Percentiles rank a stretch among this genome's conserved stretches.
Evolutionary conservation across 2,888 invertebrate species (phyloP).

Genomic region (Drosophila stalkeri): DNA sequence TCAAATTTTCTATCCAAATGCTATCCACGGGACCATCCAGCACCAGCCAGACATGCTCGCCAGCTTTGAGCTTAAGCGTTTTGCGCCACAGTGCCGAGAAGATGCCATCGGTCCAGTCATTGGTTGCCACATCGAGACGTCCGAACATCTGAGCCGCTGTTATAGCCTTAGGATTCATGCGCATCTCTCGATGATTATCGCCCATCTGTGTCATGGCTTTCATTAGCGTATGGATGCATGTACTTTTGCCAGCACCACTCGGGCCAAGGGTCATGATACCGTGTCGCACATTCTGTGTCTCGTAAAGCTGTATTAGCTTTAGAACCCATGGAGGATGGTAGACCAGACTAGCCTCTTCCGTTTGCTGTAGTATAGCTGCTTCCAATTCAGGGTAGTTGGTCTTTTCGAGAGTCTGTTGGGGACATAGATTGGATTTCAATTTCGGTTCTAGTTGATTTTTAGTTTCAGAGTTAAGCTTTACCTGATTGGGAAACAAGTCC

Average conservation of each 20-base stretch:
- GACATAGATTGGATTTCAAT: background rate
- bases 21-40: constrained; percentile 98
- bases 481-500: constrained; percentile 97
- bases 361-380: constrained; percentile 93
- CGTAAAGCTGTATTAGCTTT: constrained; percentile 97
- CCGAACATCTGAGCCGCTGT: constrained; percentile 99
- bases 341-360: constrained; percentile 92
- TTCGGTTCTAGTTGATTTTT: no score
- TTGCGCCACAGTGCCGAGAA: constrained; percentile 98
- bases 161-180: constrained; percentile 99
- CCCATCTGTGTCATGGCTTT: constrained; percentile 94
- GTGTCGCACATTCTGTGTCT: constrained; percentile 97
- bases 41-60: constrained; percentile 96
- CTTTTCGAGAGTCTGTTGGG: constrained; percentile 90
- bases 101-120: constrained; percentile 99
- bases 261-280: constrained; percentile 98
- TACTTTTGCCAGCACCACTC: constrained; percentile 97
- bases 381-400: constrained; percentile 95
- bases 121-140: constrained; percentile 97
- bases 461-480: no score
- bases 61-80: constrained; percentile 94
- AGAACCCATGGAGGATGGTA: constrained; percentile 98
- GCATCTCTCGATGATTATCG: constrained; percentile 94
- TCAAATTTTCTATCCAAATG: constrained; percentile 99
- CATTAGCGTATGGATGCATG: constrained; percentile 95